These are phyloP conservation scores for Herpailurus yagouaroundi DNA, from an alignment of 2,113 vertebrate species.

Conservation along the genomic window DNA sequence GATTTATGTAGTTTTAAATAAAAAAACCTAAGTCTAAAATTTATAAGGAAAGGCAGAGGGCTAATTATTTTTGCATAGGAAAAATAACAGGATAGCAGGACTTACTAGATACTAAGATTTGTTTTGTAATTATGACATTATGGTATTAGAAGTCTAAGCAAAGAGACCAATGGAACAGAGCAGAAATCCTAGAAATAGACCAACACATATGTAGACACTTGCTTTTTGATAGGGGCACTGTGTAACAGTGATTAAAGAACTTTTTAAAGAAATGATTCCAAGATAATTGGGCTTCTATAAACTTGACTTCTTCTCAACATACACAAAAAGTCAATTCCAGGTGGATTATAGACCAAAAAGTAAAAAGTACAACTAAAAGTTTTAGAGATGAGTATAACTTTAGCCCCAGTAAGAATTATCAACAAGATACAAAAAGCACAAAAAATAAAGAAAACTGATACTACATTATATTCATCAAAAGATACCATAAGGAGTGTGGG, in stretches of 20 bases:
- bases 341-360: neutral
- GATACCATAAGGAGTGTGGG: neutral
- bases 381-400: neutral
- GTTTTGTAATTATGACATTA: neutral
- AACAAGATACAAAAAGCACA: neutral
- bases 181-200: neutral
- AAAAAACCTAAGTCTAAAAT: neutral
- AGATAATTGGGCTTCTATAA: neutral
- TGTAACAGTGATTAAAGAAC: neutral
- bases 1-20: slow-evolving; percentile 8
- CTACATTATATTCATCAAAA: neutral
- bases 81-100: neutral
- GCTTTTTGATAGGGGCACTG: neutral
- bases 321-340: neutral
- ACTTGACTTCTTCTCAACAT: neutral
- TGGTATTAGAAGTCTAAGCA: neutral
- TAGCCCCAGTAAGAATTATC: neutral
- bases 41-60: neutral
- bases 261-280: neutral
- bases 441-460: neutral
- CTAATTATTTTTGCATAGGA: neutral
- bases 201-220: neutral
- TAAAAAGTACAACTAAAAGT: neutral
- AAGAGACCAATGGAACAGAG: neutral
- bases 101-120: neutral